phyloP scores from a whole-genome alignment of 2,113 vertebrate genomes.

The Tautogolabrus adspersus region DNA sequence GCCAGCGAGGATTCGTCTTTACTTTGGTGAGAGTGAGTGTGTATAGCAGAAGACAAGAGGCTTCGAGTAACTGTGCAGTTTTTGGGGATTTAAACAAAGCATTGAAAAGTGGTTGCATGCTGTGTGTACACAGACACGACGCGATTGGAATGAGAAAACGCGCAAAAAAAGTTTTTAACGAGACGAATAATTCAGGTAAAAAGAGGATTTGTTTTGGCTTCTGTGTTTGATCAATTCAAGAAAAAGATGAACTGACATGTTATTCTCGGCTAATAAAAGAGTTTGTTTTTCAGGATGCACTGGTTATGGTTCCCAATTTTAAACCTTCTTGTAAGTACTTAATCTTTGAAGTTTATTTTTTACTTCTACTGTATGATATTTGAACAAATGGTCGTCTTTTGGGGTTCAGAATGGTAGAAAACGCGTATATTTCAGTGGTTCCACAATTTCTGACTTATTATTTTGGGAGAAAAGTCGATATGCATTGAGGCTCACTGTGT shows the following conservation, averaged over 20 bases:
- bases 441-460: no score
- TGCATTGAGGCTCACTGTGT: no score
- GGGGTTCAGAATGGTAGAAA: no score
- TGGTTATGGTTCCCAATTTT: constrained; percentile 60
- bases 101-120: constrained; percentile 25
- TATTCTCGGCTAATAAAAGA: not conserved
- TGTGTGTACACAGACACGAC: constrained; percentile 41
- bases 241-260: not conserved
- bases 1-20: not conserved
- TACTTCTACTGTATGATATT: no score
- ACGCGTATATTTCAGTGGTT: no score
- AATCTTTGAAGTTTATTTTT: not conserved
- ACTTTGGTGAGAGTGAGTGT: not conserved
- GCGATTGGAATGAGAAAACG: constrained; percentile 54
- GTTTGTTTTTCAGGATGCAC: constrained; percentile 75
- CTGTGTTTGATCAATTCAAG: accelerated
- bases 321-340: constrained; percentile 75
- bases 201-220: not conserved
- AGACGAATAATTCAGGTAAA: constrained; percentile 54
- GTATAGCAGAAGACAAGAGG: not conserved
- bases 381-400: no score
- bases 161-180: constrained; percentile 30
- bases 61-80: not conserved
- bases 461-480: no score
- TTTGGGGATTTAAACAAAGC: not conserved